Percentiles rank a stretch among this genome's conserved stretches.
Conservation (phyloP, 2,113 vertebrate genomes). For the Camelus bactrianus region DNA sequence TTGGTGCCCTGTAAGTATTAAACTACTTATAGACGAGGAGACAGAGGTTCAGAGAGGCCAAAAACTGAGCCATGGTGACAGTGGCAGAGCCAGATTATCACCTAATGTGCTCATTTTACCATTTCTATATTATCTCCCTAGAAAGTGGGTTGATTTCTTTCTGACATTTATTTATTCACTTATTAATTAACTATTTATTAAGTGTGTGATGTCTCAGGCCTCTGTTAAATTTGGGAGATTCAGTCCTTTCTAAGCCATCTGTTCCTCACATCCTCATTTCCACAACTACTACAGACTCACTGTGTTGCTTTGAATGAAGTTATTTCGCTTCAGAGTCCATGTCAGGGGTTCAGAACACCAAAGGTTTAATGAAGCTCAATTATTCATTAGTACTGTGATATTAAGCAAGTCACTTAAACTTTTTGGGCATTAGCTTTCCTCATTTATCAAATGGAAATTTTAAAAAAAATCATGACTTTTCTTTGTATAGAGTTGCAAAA, state of each 20-base stretch:
- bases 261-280: neutral
- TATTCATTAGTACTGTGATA: neutral
- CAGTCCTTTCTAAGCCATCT: neutral
- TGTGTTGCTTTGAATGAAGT: neutral
- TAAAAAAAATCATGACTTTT: neutral
- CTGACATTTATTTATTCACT: neutral
- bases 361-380: slow-evolving; percentile 26
- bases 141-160: neutral
- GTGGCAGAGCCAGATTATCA: neutral
- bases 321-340: neutral
- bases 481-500: neutral
- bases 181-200: neutral
- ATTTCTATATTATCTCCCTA: neutral
- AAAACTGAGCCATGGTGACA: neutral
- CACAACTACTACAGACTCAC: neutral
- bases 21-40: neutral
- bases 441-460: neutral
- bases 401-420: slow-evolving; percentile 4
- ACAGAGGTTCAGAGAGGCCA: neutral
- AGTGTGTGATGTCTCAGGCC: neutral
- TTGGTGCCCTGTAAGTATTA: neutral
- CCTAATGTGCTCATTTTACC: neutral
- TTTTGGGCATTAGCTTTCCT: neutral
- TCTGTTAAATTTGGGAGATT: neutral
- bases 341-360: neutral